Base-by-base conservation (phyloP, 2,113 vertebrate species). In the Cavia porcellus region DNA sequence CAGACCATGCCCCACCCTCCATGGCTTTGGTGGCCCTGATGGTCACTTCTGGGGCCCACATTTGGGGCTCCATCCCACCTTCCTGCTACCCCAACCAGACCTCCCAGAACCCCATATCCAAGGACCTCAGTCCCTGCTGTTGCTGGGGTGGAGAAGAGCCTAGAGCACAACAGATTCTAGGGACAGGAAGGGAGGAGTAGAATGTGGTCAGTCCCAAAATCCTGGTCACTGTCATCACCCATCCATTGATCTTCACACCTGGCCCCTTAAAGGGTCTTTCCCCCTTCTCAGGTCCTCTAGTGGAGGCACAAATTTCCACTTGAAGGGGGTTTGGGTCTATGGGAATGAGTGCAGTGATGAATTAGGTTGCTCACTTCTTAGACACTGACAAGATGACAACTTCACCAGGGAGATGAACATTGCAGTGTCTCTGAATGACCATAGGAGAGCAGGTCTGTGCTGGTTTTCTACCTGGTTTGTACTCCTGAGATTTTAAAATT, bases 121-220 rank as follows among this genome's bases (percentile, higher is more conserved):
- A 55, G 52, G 52, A 55, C 14, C 13, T 55, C 52, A 14, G 14
- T 14, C 52, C 52, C 13, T 55, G 52, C 52, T 55, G 52, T 15
- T 55, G 52, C 4, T 55, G 52, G 52, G 15, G 52, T 55, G 52
- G 52, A 55, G 52, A 55, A 55, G 52, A 55, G 52, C 13, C 50
- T 55, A 15, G 52, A 14, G 52, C 52, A 68, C 35, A 70, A 70
- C 35, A 70, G 68, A 38, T 70, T n/a, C 35, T 70, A 35, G 35
- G 68, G 68, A 38, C 15, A 38, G 35, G 13, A 14, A 4, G 70
- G 80, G 70, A 15, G 52, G 52, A 87, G 82, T 91, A 94, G 95
- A 95, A 95, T 94, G 94, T 68, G 47, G 89, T 88, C 66, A 57
- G 89, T 93, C 96, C 85, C 42, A 24, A 30, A 55, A 80, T 93